phyloP scores from a whole-genome alignment of 2,113 vertebrate genomes.

The Vulpes vulpes region DNA sequence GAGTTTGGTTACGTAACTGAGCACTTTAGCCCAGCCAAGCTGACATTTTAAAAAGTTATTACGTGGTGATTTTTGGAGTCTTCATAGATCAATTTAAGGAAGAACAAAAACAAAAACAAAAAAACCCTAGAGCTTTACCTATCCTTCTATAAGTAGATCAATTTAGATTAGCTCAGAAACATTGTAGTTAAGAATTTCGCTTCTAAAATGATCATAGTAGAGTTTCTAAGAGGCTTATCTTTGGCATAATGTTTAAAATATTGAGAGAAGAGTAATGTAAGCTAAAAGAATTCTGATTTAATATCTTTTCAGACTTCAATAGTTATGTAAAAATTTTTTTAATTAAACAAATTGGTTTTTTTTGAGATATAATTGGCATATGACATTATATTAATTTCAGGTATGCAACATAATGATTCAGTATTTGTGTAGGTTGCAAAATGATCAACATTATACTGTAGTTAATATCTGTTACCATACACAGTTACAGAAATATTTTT shows the following conservation, averaged over 20 bases:
- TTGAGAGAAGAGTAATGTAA: background rate
- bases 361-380: background rate
- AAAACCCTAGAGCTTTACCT: background rate
- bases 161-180: slow-evolving; percentile 31
- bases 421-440: background rate
- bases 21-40: background rate
- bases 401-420: background rate
- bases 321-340: background rate
- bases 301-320: background rate
- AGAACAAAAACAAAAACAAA: background rate
- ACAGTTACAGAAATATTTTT: background rate
- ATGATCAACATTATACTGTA: background rate
- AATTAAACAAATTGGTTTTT: background rate
- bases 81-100: background rate
- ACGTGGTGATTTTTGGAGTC: background rate
- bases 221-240: slow-evolving; percentile 16
- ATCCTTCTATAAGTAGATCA: background rate
- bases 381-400: background rate
- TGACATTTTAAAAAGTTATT: slow-evolving; percentile 35
- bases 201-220: slow-evolving; percentile 28
- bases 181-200: slow-evolving; percentile 6
- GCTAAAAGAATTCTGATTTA: background rate
- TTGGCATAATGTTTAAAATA: slow-evolving; percentile 52
- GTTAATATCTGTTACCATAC: background rate
- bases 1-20: background rate